These are phyloP conservation scores for Platypus cylindrus DNA, from an alignment of 2,888 invertebrate genomes.

Conservation along the genomic window DNA sequence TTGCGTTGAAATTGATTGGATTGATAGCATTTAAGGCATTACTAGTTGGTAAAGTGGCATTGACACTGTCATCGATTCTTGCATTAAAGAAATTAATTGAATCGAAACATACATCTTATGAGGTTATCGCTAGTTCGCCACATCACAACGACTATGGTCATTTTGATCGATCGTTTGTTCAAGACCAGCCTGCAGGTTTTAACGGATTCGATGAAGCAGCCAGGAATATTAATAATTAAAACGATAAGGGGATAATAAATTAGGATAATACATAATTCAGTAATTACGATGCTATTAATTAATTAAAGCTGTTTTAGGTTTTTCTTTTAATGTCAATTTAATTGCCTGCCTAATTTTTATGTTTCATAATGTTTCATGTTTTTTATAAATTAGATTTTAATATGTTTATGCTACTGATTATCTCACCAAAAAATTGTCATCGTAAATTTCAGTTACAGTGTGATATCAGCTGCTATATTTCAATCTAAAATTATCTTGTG, in stretches of 20 bases:
- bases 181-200: constrained; percentile 52
- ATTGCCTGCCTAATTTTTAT: no score
- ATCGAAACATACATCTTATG: constrained; percentile 59
- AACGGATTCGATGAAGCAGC: constrained; percentile 32
- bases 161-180: constrained; percentile 52
- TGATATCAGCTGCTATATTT: no score
- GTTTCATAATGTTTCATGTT: no score
- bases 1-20: constrained; percentile 64
- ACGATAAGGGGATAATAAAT: background rate
- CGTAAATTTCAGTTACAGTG: no score
- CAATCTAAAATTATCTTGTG: no score
- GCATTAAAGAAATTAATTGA: constrained; percentile 61
- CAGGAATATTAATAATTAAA: constrained; percentile 7
- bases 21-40: constrained; percentile 75
- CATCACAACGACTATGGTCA: constrained; percentile 44
- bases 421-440: no score
- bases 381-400: no score
- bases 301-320: no score
- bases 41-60: constrained; percentile 69
- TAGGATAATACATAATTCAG: no score
- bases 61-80: constrained; percentile 62
- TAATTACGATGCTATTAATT: no score
- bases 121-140: constrained; percentile 47
- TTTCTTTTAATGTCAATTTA: no score
- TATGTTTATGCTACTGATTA: no score